phyloP scores from a whole-genome alignment of 2,797 vertebrate species.

The Phrynocephalus forsythii region DNA sequence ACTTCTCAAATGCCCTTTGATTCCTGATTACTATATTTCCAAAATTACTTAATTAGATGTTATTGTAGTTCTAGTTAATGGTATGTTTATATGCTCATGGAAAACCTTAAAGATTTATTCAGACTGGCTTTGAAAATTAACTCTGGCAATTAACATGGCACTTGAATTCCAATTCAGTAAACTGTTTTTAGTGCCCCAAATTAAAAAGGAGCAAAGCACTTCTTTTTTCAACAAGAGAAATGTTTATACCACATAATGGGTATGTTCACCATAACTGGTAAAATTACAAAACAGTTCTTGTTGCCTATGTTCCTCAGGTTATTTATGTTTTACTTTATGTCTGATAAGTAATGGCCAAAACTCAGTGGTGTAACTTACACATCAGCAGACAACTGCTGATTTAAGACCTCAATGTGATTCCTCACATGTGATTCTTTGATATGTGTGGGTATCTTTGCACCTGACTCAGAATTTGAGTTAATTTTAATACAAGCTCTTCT shows the following conservation, averaged over 20 bases:
- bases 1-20: slow-evolving; percentile 26
- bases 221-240: background rate
- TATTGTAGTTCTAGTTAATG: slow-evolving; percentile 51
- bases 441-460: too few relatives aligned
- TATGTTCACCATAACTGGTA: slow-evolving; percentile 29
- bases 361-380: too few relatives aligned
- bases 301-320: background rate
- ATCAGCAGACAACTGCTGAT: too few relatives aligned
- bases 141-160: slow-evolving; percentile 46
- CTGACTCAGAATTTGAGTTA: too few relatives aligned
- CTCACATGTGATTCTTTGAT: too few relatives aligned
- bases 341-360: background rate
- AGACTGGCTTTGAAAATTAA: slow-evolving; percentile 63
- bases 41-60: slow-evolving; percentile 46
- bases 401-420: too few relatives aligned
- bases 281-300: background rate
- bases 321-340: background rate
- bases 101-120: slow-evolving; percentile 57
- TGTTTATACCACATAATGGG: slow-evolving; percentile 43
- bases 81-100: slow-evolving; percentile 57
- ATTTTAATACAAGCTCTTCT: too few relatives aligned
- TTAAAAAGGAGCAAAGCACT: slow-evolving; percentile 6
- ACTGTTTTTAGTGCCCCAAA: slow-evolving; percentile 47
- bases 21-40: slow-evolving; percentile 38
- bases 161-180: slow-evolving; percentile 40